Conservation (phyloP, 2,888 invertebrate genomes). For the Ophraella communa region DNA sequence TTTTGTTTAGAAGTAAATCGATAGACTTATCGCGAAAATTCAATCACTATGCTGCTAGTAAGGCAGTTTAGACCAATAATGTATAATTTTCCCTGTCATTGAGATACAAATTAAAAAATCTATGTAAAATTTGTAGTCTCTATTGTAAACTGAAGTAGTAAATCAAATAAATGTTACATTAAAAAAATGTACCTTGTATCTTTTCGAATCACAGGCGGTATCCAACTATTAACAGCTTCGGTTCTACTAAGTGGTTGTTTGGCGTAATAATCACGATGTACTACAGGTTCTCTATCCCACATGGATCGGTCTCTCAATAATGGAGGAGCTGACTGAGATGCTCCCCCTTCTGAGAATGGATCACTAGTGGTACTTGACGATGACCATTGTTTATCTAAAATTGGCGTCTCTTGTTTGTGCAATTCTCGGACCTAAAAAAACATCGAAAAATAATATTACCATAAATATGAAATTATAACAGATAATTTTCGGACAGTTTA, state of each 20-base stretch:
- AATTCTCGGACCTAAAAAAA: constrained; percentile 32
- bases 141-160: too few species aligned
- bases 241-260: constrained; percentile 46
- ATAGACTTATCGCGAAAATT: too few species aligned
- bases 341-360: constrained; percentile 53
- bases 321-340: constrained; percentile 55
- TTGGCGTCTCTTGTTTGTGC: constrained; percentile 39
- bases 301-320: constrained; percentile 44
- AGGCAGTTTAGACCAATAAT: too few species aligned
- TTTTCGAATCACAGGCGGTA: constrained; percentile 27
- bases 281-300: constrained; percentile 32
- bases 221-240: constrained; percentile 44
- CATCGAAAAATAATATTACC: not conserved
- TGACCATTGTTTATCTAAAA: constrained; percentile 53
- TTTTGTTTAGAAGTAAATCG: too few species aligned
- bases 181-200: constrained; percentile 20
- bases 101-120: too few species aligned
- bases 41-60: too few species aligned
- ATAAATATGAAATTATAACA: not conserved
- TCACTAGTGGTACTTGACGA: constrained; percentile 56
- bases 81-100: too few species aligned
- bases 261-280: constrained; percentile 30
- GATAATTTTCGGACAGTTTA: too few species aligned
- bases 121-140: too few species aligned
- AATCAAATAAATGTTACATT: too few species aligned